Evolutionary conservation across 1,140 invertebrate genomes (phyloP).

Genomic region (Cotesia typhae): DNA sequence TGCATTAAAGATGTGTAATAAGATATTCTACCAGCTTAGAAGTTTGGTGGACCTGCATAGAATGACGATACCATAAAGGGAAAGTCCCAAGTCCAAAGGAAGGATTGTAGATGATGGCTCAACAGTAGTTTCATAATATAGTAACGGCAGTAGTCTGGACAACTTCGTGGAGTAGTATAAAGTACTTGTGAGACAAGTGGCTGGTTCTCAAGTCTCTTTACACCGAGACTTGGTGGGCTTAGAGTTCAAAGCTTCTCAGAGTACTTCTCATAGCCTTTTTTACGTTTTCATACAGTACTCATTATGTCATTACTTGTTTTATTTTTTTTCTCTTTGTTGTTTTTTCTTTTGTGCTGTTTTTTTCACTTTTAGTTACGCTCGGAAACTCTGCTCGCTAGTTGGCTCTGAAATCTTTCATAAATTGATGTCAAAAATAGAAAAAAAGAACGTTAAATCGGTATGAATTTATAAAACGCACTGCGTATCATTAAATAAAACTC

Average conservation of each 20-base stretch:
- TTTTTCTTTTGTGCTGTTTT: too few relatives aligned
- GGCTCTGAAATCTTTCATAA: too few relatives aligned
- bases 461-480: too few relatives aligned
- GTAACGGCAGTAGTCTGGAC: not conserved
- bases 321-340: too few relatives aligned
- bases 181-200: conserved; percentile 50
- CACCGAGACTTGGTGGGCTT: conserved; percentile 41
- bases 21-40: too few relatives aligned
- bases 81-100: not conserved
- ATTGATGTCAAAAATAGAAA: too few relatives aligned
- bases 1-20: not conserved
- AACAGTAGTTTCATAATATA: not conserved
- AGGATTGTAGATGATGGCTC: not conserved
- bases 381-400: too few relatives aligned
- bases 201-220: conserved; percentile 47
- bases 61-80: not conserved
- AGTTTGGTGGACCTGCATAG: conserved; percentile 5
- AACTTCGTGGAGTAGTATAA: conserved; percentile 32
- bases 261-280: conserved; percentile 25
- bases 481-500: too few relatives aligned
- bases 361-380: too few relatives aligned
- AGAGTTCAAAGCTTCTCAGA: conserved; percentile 43
- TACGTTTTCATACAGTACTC: conserved; percentile 38
- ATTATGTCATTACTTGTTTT: conserved; percentile 35
- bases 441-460: too few relatives aligned